Evolutionary conservation across 2,113 vertebrate species (phyloP).

Genomic region (Psilopsiagon aymara): DNA sequence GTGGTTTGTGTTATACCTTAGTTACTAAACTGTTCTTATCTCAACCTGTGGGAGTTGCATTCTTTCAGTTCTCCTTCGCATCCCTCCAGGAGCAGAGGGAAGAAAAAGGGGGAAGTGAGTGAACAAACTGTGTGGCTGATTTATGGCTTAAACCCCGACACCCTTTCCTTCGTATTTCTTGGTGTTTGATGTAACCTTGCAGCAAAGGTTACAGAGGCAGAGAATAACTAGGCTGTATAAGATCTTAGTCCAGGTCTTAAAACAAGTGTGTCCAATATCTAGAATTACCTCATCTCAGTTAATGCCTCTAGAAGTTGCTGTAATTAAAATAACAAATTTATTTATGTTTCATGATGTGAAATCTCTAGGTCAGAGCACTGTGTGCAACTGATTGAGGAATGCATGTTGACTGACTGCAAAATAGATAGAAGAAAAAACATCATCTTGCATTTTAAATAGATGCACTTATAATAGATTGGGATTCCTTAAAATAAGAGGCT

Average conservation of each 20-base stretch:
- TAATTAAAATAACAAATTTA: not conserved
- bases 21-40: too few species aligned
- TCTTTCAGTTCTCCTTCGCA: too few species aligned
- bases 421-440: not conserved
- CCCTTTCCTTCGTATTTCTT: not conserved
- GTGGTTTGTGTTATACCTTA: too few species aligned
- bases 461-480: not conserved
- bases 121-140: too few species aligned
- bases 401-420: not conserved
- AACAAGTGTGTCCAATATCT: not conserved
- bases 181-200: not conserved
- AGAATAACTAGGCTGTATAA: not conserved
- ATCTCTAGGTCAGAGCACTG: not conserved
- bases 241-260: not conserved
- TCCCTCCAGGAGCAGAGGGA: too few species aligned
- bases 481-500: not conserved
- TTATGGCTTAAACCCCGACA: too few species aligned
- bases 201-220: not conserved
- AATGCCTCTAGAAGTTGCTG: not conserved
- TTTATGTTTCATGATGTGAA: not conserved
- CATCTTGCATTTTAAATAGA: not conserved
- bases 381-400: not conserved
- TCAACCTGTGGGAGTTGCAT: too few species aligned
- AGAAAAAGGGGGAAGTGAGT: too few species aligned
- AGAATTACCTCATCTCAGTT: not conserved